phyloP scores from a whole-genome alignment of 1,140 invertebrate species.

The Vollenhovia emeryi region DNA sequence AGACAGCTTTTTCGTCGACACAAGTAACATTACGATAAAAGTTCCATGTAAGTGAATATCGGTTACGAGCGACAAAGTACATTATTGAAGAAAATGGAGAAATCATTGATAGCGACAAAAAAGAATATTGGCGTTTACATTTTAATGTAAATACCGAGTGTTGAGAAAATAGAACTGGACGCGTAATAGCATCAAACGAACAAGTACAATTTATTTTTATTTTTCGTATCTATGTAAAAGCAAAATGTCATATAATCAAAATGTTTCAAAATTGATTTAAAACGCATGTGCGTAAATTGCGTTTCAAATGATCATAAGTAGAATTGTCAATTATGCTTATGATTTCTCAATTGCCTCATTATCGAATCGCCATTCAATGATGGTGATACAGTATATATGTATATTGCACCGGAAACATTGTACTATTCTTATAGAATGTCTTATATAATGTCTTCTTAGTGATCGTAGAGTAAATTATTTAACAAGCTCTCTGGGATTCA shows the following conservation, averaged over 20 bases:
- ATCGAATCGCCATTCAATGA: background rate
- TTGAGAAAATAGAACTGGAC: background rate
- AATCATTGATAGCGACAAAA: background rate
- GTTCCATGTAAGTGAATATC: background rate
- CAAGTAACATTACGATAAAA: background rate
- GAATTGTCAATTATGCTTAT: too few relatives aligned
- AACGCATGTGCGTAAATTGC: background rate
- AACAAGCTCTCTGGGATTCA: background rate
- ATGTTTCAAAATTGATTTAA: background rate
- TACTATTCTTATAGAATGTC: background rate
- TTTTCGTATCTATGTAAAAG: background rate
- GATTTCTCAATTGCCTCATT: background rate
- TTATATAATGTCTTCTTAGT: too few relatives aligned
- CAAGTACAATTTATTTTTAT: background rate
- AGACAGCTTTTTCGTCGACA: background rate
- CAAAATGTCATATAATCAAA: background rate
- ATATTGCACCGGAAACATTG: background rate
- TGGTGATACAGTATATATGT: background rate
- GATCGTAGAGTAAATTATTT: conserved; percentile 5
- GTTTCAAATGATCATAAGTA: background rate
- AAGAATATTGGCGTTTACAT: background rate
- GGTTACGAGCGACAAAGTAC: background rate
- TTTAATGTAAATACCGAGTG: background rate
- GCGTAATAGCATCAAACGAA: background rate
- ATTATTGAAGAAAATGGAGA: background rate